These are phyloP conservation scores for Triplophysa dalaica DNA, from an alignment of 2,113 vertebrate genomes.

Conservation along the genomic window DNA sequence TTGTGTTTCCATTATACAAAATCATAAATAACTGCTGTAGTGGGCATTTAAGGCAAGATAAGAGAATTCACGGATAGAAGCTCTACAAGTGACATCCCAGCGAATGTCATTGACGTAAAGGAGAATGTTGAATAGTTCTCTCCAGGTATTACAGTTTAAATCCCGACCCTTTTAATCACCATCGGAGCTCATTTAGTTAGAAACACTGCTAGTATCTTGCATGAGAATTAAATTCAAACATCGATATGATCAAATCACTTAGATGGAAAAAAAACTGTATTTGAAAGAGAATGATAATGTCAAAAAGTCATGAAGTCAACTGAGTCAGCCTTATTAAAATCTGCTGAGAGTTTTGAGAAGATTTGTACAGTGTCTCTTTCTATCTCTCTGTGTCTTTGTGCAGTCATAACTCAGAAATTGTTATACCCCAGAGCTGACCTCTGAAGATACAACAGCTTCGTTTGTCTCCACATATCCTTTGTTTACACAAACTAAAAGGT, in stretches of 20 bases:
- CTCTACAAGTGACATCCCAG: too few species aligned
- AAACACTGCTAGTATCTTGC: background rate
- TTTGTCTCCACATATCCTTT: background rate
- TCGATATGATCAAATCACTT: background rate
- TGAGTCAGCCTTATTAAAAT: background rate
- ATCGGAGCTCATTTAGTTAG: background rate
- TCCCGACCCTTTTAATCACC: background rate
- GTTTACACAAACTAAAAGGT: background rate
- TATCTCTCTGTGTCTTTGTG: conserved; percentile 1
- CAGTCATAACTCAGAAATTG: conserved; percentile 8
- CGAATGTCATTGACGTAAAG: too few species aligned
- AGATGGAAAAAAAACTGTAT: background rate
- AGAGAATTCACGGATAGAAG: too few species aligned
- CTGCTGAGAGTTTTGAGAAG: background rate
- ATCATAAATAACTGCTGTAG: background rate
- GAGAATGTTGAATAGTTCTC: too few species aligned
- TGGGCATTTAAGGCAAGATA: too few species aligned
- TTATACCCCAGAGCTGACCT: conserved; percentile 2
- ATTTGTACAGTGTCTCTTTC: conserved; percentile 16
- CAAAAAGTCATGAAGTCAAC: background rate
- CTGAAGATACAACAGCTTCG: conserved; percentile 11
- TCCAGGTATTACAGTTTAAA: too few species aligned
- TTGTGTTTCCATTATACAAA: background rate
- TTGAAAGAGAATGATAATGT: background rate
- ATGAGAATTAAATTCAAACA: background rate